Percentiles rank a stretch among this genome's conserved stretches.
Conservation (phyloP, 2,113 vertebrate genomes). For the Bufo gargarizans region DNA sequence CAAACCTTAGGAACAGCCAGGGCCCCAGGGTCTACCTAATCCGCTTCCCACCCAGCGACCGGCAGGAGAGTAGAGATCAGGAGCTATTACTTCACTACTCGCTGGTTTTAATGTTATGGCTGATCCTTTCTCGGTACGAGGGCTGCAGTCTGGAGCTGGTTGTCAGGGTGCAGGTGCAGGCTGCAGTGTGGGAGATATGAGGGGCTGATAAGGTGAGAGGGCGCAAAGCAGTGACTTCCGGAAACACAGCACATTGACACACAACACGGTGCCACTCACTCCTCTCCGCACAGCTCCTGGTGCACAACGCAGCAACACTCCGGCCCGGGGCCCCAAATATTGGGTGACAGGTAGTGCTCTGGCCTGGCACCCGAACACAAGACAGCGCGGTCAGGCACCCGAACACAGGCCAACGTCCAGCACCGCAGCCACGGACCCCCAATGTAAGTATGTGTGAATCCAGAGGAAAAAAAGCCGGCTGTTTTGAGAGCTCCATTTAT, state of each 20-base stretch:
- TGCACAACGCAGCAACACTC: not conserved
- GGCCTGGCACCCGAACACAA: not conserved
- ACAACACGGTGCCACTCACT: not conserved
- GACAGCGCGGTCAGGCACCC: not conserved
- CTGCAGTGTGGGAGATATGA: constrained; percentile 8
- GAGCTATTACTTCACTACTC: too few species aligned
- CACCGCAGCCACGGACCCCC: not conserved
- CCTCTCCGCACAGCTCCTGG: not conserved
- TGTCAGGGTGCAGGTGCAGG: not conserved
- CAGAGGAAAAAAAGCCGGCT: too few species aligned
- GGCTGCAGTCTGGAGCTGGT: not conserved
- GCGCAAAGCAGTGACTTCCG: not conserved
- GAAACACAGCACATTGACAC: not conserved
- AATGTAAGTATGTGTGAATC: not conserved
- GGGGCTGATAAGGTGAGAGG: not conserved
- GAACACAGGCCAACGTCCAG: not conserved
- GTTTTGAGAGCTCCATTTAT: too few species aligned
- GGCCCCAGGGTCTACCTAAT: too few species aligned
- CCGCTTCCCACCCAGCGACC: too few species aligned
- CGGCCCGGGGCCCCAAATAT: not conserved
- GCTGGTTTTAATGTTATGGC: too few species aligned
- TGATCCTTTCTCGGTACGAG: too few species aligned
- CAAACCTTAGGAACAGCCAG: too few species aligned
- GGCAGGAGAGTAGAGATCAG: too few species aligned
- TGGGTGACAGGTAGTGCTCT: not conserved